Evolutionary conservation across 2,888 invertebrate genomes (phyloP), one percentile per base, ranked within the genome.

Genomic region (Dryobotodes eremita): DNA sequence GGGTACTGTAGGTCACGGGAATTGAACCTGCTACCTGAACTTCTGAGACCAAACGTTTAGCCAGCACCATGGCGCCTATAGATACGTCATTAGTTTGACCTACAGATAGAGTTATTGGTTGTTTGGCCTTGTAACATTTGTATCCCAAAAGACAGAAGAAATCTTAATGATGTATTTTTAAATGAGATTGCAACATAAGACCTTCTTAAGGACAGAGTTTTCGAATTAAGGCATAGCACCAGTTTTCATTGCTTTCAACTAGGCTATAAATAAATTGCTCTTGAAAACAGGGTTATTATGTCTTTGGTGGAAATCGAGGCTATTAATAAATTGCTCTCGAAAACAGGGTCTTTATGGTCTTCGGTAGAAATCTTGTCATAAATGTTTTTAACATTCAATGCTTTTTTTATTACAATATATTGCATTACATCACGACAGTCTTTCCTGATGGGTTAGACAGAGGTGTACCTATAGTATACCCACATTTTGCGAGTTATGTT

Each of bases 251-350:
- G 62, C 77, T 83, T 76, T 83, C 61, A 17, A 68, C 0, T 2
- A 62, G 4, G 13, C 68, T 77, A 83, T 77, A 50, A 48, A 68
- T 80, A 82, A n/a, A 76, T 68, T n/a, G 7, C 31, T 68, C 83
- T 83, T 77, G 77, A 68, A 68, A 5, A 31, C 55, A 68, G 61
- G 68, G 55, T 68, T 55, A 31, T n/a, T 20, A 11, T 61, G 4
- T 13, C 0, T 23, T 10, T 46, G 15, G 26, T 61, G 1, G 7
- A 48, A 15, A n/a, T n/a, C n/a, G n/a, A 62, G 4, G 13, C 68
- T 77, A 83, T 77, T 57, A 48, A 68, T 80, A 82, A n/a, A 76
- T 68, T n/a, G 7, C 31, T 68, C 83, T 83, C 68, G 77, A 68
- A 68, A 5, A 31, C 55, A 68, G 61, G 68, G 55, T 68, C 61